Evolutionary conservation across 2,797 vertebrate species (phyloP).

Genomic region (Danio jaintianensis): DNA sequence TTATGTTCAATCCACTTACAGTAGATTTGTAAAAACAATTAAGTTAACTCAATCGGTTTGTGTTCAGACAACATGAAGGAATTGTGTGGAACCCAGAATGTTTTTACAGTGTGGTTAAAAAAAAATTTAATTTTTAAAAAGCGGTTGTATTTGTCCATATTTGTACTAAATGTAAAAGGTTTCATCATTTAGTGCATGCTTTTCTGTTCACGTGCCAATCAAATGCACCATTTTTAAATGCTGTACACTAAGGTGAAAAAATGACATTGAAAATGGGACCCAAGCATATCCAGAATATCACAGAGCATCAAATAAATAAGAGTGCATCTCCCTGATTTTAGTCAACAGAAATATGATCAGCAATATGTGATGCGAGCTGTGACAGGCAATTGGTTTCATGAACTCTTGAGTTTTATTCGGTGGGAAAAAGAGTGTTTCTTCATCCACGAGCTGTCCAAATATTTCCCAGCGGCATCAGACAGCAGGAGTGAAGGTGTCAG

Average conservation of each 20-base stretch:
- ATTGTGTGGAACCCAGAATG: too few relatives aligned
- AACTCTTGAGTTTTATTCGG: conserved; percentile 21
- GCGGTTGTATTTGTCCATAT: too few relatives aligned
- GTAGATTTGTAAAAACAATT: too few relatives aligned
- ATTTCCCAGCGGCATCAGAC: conserved; percentile 35
- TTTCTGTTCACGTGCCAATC: too few relatives aligned
- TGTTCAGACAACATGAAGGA: too few relatives aligned
- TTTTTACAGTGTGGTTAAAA: too few relatives aligned
- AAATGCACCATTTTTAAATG: not conserved
- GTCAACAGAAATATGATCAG: not conserved
- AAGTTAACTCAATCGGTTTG: too few relatives aligned
- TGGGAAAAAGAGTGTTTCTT: conserved; percentile 32
- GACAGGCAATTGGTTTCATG: conserved; percentile 8
- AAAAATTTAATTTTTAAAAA: too few relatives aligned
- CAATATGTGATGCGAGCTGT: not conserved
- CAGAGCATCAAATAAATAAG: not conserved
- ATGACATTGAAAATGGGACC: not conserved
- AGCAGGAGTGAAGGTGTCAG: conserved; percentile 28
- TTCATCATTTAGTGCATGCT: too few relatives aligned
- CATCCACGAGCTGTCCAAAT: conserved; percentile 54
- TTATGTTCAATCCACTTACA: too few relatives aligned
- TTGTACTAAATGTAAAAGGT: too few relatives aligned
- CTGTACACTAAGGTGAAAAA: not conserved
- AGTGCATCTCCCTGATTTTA: not conserved
- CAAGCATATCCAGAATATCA: not conserved